Evolutionary conservation across 1,140 invertebrate genomes (phyloP).

Genomic region (Branchinecta lynchi): DNA sequence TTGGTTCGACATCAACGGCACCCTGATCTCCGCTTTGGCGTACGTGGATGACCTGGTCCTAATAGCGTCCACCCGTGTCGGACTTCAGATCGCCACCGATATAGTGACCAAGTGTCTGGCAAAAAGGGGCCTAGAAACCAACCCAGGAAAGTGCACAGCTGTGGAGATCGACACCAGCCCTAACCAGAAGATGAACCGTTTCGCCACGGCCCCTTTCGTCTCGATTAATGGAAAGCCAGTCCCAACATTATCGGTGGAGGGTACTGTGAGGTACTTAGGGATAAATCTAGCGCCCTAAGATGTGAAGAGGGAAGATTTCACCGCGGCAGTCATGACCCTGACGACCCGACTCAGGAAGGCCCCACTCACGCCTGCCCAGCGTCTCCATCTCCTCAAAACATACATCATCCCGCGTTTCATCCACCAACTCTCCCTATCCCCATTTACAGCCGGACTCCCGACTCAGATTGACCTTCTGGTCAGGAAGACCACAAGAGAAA

Average conservation of each 20-base stretch:
- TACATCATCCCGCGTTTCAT: background rate
- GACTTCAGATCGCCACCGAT: conserved; percentile 20
- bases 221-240: background rate
- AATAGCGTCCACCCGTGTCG: conserved; percentile 18
- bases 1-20: conserved; percentile 6
- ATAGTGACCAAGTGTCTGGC: conserved; percentile 19
- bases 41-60: conserved; percentile 30
- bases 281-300: background rate
- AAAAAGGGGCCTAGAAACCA: conserved; percentile 19
- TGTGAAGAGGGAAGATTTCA: background rate
- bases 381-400: conserved; percentile 4
- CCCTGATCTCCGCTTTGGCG: conserved; percentile 22
- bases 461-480: background rate
- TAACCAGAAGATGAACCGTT: conserved; percentile 14
- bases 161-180: conserved; percentile 20
- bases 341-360: conserved; percentile 4
- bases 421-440: background rate
- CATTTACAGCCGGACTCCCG: background rate
- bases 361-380: conserved; percentile 6
- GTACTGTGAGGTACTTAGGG: background rate
- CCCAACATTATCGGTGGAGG: background rate
- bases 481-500: background rate
- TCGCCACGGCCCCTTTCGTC: background rate
- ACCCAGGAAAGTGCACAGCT: conserved; percentile 23
- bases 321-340: background rate